Conservation (phyloP, 2,888 invertebrate species). For the Cheilosia impressa region DNA sequence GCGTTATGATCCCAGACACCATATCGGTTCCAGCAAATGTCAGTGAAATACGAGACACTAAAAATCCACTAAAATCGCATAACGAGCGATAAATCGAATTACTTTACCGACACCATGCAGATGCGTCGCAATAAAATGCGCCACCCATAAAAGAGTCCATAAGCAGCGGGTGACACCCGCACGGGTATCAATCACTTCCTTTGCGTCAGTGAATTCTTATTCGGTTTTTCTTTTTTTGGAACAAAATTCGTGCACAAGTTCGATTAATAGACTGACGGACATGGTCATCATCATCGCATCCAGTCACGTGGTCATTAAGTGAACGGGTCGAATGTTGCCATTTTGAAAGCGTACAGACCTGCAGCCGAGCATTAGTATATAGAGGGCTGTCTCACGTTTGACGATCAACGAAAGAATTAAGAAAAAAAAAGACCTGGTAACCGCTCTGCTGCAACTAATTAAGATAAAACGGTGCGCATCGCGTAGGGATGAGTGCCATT, state of each 20-base stretch:
- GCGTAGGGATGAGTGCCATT: too few species aligned
- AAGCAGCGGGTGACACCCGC: not conserved
- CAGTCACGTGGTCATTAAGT: constrained; percentile 43
- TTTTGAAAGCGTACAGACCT: not conserved
- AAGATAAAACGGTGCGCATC: not conserved
- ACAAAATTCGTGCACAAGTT: constrained; percentile 32
- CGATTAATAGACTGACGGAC: constrained; percentile 10
- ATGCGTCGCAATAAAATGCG: constrained; percentile 27
- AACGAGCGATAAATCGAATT: constrained; percentile 38
- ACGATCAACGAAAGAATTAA: not conserved
- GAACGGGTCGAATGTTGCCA: constrained; percentile 5
- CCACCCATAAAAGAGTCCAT: constrained; percentile 18
- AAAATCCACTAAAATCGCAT: constrained; percentile 31
- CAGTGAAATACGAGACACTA: constrained; percentile 3
- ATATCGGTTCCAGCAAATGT: too few species aligned
- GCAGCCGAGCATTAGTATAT: not conserved
- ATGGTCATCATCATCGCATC: constrained; percentile 22
- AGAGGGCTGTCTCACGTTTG: not conserved
- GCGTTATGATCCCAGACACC: too few species aligned
- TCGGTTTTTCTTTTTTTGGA: not conserved
- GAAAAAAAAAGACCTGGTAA: not conserved
- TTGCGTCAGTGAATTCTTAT: constrained; percentile 22
- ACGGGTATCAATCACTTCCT: constrained; percentile 33
- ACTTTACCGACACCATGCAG: constrained; percentile 35
- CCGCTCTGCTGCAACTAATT: not conserved